These are phyloP conservation scores for Toxotes jaculatrix DNA, from an alignment of 2,113 vertebrate genomes.

Conservation along the genomic window DNA sequence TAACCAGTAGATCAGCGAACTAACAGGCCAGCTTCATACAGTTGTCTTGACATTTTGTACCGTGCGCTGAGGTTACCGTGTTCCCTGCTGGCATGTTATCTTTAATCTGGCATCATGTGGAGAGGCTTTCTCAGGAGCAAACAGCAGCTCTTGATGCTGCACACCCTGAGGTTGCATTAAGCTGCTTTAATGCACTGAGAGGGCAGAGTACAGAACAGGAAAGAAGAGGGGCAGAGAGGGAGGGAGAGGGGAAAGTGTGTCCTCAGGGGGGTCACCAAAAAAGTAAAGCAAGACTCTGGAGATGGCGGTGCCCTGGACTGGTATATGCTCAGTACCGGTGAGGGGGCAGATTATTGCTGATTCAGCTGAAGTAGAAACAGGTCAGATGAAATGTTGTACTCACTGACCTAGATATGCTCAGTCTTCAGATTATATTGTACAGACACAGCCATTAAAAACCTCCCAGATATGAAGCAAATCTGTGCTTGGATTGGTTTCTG, in stretches of 20 bases:
- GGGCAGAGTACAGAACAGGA: slow-evolving; percentile 39
- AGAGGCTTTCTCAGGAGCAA: slow-evolving; percentile 44
- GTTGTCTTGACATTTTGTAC: slow-evolving; percentile 21
- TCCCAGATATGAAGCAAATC: neutral
- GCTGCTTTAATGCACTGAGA: slow-evolving; percentile 69
- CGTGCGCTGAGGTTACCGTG: neutral
- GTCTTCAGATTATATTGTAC: slow-evolving; percentile 29
- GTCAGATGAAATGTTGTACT: slow-evolving; percentile 58
- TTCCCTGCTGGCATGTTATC: slow-evolving; percentile 47
- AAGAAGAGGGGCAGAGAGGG: slow-evolving; percentile 19
- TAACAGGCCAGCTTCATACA: neutral
- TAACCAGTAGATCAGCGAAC: neutral
- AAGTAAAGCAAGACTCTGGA: slow-evolving; percentile 54
- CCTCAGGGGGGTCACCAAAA: slow-evolving; percentile 28
- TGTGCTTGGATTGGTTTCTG: slow-evolving; percentile 10
- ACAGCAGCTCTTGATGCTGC: slow-evolving; percentile 43
- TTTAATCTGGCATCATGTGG: slow-evolving; percentile 39
- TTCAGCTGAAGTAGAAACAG: slow-evolving; percentile 57
- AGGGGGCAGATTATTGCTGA: slow-evolving; percentile 54
- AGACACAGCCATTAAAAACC: slow-evolving; percentile 9
- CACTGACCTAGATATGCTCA: slow-evolving; percentile 39
- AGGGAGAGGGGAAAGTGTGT: slow-evolving; percentile 10
- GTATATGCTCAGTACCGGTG: slow-evolving; percentile 14
- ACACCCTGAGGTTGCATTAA: slow-evolving; percentile 75
- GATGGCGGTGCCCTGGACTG: slow-evolving; percentile 31